A percentile compares a stretch with the other conserved stretches of the same genome.
Evolutionary conservation across 35 echinoderm and acorn worm genomes (phyloP).

Genomic region (Amphiura filiformis): DNA sequence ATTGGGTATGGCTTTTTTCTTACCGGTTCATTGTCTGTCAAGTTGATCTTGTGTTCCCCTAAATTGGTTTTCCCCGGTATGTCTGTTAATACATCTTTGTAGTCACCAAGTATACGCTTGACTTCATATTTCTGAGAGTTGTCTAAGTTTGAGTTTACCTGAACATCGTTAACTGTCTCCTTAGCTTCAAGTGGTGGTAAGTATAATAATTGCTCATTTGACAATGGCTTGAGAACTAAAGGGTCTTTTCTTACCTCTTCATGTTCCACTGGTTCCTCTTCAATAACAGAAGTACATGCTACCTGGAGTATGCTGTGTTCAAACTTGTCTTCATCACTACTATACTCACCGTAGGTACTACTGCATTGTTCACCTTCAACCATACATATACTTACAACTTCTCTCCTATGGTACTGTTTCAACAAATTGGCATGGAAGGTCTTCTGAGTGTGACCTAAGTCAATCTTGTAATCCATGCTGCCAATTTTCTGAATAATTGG

Average conservation of each 20-base stretch:
- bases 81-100: slow-evolving; percentile 45
- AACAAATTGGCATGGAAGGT: slow-evolving; percentile 36
- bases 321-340: background rate
- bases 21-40: slow-evolving; percentile 31
- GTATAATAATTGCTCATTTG: background rate
- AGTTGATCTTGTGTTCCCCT: slow-evolving; percentile 34
- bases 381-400: background rate
- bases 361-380: background rate
- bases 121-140: slow-evolving; percentile 18
- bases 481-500: slow-evolving; percentile 13
- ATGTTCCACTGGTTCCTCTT: background rate
- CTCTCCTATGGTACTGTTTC: background rate
- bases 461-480: slow-evolving; percentile 33
- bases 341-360: background rate
- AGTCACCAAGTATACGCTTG: slow-evolving; percentile 14
- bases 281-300: background rate
- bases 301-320: background rate
- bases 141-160: background rate
- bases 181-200: slow-evolving; percentile 4
- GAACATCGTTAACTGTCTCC: slow-evolving; percentile 12
- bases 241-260: background rate
- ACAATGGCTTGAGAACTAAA: background rate
- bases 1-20: slow-evolving; percentile 53
- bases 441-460: slow-evolving; percentile 6
- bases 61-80: slow-evolving; percentile 39